Conservation (phyloP, 1,140 invertebrate genomes). For the Pseudoatta argentina region DNA sequence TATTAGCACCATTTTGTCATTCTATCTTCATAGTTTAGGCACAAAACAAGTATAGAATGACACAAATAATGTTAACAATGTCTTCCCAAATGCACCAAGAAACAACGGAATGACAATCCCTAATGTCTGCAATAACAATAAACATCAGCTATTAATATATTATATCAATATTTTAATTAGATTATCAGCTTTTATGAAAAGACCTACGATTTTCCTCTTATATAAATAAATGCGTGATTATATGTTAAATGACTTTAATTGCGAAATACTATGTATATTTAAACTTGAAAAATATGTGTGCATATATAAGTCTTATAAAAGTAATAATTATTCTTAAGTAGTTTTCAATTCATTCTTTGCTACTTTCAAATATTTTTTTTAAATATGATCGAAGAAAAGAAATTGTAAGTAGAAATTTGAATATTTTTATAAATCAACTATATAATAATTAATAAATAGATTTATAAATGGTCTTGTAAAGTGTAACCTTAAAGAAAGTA, state of each 20-base stretch:
- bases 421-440: slow-evolving; percentile 53
- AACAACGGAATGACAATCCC: slow-evolving; percentile 5
- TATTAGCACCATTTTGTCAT: too few relatives aligned
- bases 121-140: slow-evolving; percentile 11
- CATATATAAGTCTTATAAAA: slow-evolving; percentile 39
- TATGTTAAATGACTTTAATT: slow-evolving; percentile 41
- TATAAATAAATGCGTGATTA: slow-evolving; percentile 27
- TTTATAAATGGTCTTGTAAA: slow-evolving; percentile 43
- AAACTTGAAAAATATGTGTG: not conserved
- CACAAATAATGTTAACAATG: too few relatives aligned
- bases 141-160: slow-evolving; percentile 42
- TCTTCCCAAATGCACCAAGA: not conserved
- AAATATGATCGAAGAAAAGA: slow-evolving; percentile 12
- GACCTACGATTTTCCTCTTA: slow-evolving; percentile 8
- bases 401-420: slow-evolving; percentile 30
- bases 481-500: slow-evolving; percentile 41
- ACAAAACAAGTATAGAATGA: too few relatives aligned
- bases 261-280: slow-evolving; percentile 3
- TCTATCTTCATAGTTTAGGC: too few relatives aligned
- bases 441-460: slow-evolving; percentile 43
- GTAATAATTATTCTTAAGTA: slow-evolving; percentile 13
- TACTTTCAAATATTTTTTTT: slow-evolving; percentile 31
- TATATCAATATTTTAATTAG: slow-evolving; percentile 38
- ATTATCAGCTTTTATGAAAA: slow-evolving; percentile 6
- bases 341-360: not conserved